phyloP scores from a whole-genome alignment of 2,888 invertebrate species.

The Cabera pusaria region DNA sequence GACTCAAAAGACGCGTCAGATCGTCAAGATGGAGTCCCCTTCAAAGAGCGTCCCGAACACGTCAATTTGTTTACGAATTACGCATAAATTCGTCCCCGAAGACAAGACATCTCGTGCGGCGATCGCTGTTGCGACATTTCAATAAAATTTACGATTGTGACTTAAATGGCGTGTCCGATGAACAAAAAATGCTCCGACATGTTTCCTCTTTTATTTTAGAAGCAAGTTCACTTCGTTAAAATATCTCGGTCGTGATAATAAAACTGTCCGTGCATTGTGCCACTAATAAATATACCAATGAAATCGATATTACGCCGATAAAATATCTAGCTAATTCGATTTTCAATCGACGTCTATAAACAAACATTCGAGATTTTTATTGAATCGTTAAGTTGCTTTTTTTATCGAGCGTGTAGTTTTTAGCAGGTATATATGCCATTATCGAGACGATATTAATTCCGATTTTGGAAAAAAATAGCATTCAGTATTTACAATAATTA shows the following conservation, averaged over 20 bases:
- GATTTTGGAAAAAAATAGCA: constrained; percentile 1
- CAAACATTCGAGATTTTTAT: constrained; percentile 37
- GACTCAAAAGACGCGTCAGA: constrained; percentile 71
- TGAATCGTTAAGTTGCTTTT: constrained; percentile 27
- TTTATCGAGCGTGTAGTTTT: constrained; percentile 31
- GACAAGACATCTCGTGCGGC: constrained; percentile 79
- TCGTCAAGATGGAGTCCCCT: constrained; percentile 65
- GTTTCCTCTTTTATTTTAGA: constrained; percentile 76
- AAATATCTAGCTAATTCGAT: constrained; percentile 43
- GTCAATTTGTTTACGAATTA: constrained; percentile 83
- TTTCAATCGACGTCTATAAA: constrained; percentile 38
- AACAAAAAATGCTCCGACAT: constrained; percentile 73
- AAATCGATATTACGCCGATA: constrained; percentile 57
- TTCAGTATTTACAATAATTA: constrained; percentile 11
- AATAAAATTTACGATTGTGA: constrained; percentile 83
- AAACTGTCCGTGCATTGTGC: constrained; percentile 67
- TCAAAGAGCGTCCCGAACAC: constrained; percentile 70
- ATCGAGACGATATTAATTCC: constrained; percentile 16
- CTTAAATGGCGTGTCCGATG: constrained; percentile 79
- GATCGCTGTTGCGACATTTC: constrained; percentile 81
- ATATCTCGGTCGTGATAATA: constrained; percentile 73
- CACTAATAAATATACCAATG: constrained; percentile 61
- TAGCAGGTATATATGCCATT: constrained; percentile 27
- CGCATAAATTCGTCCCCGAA: constrained; percentile 81
- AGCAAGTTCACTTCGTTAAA: constrained; percentile 76